Conservation (phyloP, 2,113 vertebrate genomes). For the Ochotona curzoniae region DNA sequence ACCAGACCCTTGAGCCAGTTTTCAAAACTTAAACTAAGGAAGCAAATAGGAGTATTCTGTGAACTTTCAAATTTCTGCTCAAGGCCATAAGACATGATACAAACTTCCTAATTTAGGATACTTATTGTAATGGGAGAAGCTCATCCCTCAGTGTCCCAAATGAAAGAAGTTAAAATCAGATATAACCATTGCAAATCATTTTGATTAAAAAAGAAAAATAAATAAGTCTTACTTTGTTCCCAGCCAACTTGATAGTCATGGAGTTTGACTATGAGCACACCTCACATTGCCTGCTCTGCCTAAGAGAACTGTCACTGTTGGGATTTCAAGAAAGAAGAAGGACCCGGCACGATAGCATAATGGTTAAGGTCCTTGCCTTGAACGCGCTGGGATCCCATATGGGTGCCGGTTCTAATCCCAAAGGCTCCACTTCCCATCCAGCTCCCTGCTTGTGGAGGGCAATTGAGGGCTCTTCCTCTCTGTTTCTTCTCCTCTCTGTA, state of each 20-base stretch:
- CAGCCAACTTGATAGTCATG: background rate
- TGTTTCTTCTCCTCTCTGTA: no score
- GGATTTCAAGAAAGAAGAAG: background rate
- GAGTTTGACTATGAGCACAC: background rate
- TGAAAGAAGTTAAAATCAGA: background rate
- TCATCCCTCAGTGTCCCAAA: background rate
- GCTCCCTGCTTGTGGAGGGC: no score
- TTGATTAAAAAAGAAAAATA: background rate
- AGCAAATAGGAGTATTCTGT: background rate
- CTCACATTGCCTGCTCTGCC: no score
- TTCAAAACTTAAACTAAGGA: background rate
- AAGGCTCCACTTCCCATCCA: no score
- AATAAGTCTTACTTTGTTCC: background rate
- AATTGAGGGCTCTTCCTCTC: no score
- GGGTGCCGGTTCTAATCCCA: no score
- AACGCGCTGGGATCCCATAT: no score
- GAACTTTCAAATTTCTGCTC: background rate
- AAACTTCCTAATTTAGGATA: background rate
- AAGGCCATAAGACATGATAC: background rate
- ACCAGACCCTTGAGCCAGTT: background rate
- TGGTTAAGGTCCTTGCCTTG: no score
- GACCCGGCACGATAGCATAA: no score
- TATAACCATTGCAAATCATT: background rate
- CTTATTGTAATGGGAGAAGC: background rate
- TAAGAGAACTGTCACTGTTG: background rate